Evolutionary conservation across 2,888 invertebrate species (phyloP).

Genomic region (Flexamia atlantica): DNA sequence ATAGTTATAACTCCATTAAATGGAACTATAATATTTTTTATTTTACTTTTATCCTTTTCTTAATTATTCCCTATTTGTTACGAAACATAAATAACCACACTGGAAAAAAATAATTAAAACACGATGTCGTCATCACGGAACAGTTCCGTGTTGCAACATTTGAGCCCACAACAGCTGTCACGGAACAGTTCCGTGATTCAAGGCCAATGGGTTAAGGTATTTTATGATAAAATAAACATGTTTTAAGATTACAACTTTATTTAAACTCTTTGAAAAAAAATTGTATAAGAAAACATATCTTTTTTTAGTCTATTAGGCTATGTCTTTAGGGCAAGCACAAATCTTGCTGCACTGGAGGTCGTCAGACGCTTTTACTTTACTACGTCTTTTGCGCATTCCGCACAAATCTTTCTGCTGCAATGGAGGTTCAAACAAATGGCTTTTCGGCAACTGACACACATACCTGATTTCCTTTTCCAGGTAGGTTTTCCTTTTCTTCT

Average conservation of each 20-base stretch:
- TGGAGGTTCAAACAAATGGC: constrained; percentile 10
- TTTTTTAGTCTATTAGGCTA: no score
- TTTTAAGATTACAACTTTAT: no score
- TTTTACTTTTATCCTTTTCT: constrained; percentile 13
- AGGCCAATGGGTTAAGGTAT: constrained; percentile 14
- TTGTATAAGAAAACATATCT: no score
- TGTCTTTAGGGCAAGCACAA: no score
- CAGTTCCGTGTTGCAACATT: constrained; percentile 12
- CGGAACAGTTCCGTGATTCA: constrained; percentile 16
- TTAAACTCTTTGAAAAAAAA: no score
- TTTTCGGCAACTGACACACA: constrained; percentile 1
- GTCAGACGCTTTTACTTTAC: neutral
- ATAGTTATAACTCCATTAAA: constrained; percentile 18
- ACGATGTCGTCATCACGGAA: constrained; percentile 15
- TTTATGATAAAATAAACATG: no score
- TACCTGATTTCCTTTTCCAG: no score
- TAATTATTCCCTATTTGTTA: neutral
- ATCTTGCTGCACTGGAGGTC: no score
- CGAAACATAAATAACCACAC: neutral
- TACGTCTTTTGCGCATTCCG: neutral
- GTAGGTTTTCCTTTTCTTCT: constrained; percentile 9
- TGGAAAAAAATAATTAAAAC: neutral
- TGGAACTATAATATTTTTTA: constrained; percentile 18
- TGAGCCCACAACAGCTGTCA: constrained; percentile 28
- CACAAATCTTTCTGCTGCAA: neutral